These are phyloP conservation scores for Xestobium rufovillosum DNA, from an alignment of 2,888 invertebrate species.

Conservation along the genomic window DNA sequence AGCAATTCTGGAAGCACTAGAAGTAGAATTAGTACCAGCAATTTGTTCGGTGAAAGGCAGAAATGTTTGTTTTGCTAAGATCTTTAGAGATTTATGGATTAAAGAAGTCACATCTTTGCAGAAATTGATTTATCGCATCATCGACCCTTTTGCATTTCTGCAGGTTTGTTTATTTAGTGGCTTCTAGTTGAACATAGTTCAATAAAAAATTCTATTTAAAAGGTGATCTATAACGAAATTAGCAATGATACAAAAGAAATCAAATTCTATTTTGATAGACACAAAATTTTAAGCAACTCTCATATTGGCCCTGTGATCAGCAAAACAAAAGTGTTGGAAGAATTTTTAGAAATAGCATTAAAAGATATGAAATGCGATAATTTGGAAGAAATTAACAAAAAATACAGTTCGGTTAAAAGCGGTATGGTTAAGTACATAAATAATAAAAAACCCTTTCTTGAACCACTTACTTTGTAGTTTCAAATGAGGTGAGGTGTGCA, in stretches of 20 bases:
- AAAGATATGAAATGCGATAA: conserved; percentile 21
- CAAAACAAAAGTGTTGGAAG: conserved; percentile 24
- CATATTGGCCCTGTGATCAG: conserved; percentile 21
- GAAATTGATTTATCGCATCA: conserved; percentile 54
- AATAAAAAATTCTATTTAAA: no score
- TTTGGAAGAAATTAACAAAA: conserved; percentile 16
- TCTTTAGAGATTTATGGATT: conserved; percentile 54
- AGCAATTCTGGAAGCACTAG: conserved; percentile 60
- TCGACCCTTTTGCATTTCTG: conserved; percentile 62
- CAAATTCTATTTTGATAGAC: no score
- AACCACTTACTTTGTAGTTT: conserved; percentile 27
- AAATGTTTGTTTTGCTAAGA: conserved; percentile 45
- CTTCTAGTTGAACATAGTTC: conserved; percentile 1
- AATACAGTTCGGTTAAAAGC: conserved; percentile 22
- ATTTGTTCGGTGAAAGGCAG: conserved; percentile 45
- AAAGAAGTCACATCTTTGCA: conserved; percentile 52
- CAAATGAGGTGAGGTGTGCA: conserved; percentile 29
- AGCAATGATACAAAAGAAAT: no score
- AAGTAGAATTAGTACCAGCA: conserved; percentile 59
- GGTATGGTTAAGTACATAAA: conserved; percentile 18
- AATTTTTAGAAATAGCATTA: conserved; percentile 23
- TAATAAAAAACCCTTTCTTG: conserved; percentile 4
- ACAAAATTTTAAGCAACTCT: no score
- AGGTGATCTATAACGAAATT: conserved; percentile 31
- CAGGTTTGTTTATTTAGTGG: conserved; percentile 44